Base-by-base conservation (phyloP, 2,888 invertebrate genomes). In the Chalcosyrphus nemorum region DNA sequence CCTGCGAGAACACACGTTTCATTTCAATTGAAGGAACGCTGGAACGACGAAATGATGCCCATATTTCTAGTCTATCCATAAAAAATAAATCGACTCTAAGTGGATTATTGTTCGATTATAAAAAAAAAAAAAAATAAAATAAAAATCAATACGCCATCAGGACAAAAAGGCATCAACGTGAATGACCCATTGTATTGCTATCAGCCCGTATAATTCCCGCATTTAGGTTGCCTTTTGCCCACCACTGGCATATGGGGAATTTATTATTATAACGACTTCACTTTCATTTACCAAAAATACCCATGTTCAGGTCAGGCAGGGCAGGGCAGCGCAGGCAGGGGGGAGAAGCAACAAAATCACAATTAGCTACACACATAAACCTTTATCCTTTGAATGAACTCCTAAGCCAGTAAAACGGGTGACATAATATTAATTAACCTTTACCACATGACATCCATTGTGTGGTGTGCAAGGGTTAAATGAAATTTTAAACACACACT, bases 341-440 rank as follows among this genome's bases (percentile, higher is more conserved):
- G n/a, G n/a, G n/a, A n/a, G n/a, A n/a, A 29, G 17, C 35, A 76
- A 35, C 76, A 41, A 59, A 59, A 47, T 66, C 61, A 66, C 59
- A 59, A 65, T 66, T 57, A 66, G 65, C 65, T 54, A 54, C 50
- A 65, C 63, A 63, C 19, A 35, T 43, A 65, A 59, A 38, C 59
- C 54, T 29, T 54, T 71, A 66, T 66, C 57, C 65, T 54, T 29
- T 45, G 21, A 45, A 81, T 35, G 35, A 38, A 75, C 63, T 52
- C 45, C 27, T 32, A 50, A 63, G 29, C 47, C 50, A 57, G 45
- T 43, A 38, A 41, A 59, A 66, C 38, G 68, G 61, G 77, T 63
- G 66, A 78, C 82, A 82, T 68, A 57, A 74, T 78, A 78, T 72
- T 82, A 82, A 77, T 82, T 82, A 82, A 74, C 82, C 78, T 72